These are phyloP conservation scores for Chinchilla lanigera DNA, from an alignment of 2,113 vertebrate genomes.

Conservation along the genomic window DNA sequence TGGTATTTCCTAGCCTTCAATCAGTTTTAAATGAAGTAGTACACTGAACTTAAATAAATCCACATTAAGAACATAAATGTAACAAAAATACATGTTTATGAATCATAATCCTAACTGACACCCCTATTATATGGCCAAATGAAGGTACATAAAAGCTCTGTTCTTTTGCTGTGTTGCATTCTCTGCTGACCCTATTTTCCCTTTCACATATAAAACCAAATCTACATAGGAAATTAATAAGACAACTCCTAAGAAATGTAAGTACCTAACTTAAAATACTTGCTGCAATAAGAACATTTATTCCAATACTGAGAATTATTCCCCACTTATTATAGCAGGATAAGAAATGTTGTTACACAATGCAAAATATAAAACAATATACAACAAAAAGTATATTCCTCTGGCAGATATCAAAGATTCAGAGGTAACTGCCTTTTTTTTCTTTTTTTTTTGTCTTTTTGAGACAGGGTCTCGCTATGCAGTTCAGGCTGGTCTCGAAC, in stretches of 20 bases:
- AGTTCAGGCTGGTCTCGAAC: too few species aligned
- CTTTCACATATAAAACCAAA: neutral
- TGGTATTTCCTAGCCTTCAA: neutral
- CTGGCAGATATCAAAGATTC: neutral
- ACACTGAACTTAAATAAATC: constrained; percentile 25
- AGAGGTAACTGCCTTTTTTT: neutral
- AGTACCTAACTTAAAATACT: neutral
- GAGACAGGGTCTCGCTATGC: too few species aligned
- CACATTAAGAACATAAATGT: neutral
- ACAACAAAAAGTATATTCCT: neutral
- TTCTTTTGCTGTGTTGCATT: neutral
- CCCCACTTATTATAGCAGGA: neutral
- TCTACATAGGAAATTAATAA: neutral
- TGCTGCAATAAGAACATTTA: neutral
- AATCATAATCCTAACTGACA: neutral
- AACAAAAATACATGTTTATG: neutral
- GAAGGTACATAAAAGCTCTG: neutral
- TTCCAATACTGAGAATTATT: neutral
- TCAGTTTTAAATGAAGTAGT: neutral
- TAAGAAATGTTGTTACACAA: neutral
- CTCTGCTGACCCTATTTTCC: neutral
- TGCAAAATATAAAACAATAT: neutral
- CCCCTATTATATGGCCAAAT: neutral
- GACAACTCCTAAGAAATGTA: neutral
- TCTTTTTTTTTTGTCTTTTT: neutral